Evolutionary conservation across 2,113 vertebrate species (phyloP).

Genomic region (Tachysurus vachellii): DNA sequence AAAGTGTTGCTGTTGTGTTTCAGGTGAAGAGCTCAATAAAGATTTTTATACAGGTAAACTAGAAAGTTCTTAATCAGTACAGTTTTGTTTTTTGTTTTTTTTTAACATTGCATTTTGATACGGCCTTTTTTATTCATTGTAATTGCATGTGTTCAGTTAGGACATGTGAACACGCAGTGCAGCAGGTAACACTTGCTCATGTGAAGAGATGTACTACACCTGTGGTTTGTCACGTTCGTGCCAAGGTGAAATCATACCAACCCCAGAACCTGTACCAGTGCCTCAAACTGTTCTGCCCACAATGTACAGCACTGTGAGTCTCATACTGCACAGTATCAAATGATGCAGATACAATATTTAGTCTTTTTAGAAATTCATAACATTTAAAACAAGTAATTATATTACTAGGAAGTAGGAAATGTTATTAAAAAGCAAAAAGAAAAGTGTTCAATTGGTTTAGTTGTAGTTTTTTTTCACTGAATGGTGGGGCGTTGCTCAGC

Average conservation of each 20-base stretch:
- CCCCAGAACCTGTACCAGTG: conserved; percentile 81
- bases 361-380: neutral
- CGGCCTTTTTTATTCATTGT: neutral
- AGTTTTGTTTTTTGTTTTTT: neutral
- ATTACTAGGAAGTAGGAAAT: neutral
- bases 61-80: neutral
- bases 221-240: conserved; percentile 77
- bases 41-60: conserved; percentile 43
- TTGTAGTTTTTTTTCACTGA: neutral
- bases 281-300: conserved; percentile 88
- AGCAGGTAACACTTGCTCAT: conserved; percentile 70
- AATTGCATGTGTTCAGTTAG: conserved; percentile 69
- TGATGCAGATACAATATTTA: neutral
- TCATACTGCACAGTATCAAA: neutral
- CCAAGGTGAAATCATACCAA: conserved; percentile 80
- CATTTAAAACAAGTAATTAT: neutral
- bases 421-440: neutral
- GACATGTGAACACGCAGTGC: conserved; percentile 75
- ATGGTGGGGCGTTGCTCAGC: neutral
- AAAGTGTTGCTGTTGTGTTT: neutral
- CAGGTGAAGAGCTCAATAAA: conserved; percentile 28
- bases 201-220: conserved; percentile 71
- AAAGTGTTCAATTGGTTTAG: neutral
- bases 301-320: conserved; percentile 86
- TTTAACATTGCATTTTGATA: too few species aligned